A percentile compares a stretch with the other conserved stretches of the same genome.
phyloP scores from a whole-genome alignment of 2,113 vertebrate species.

The Myrmecobius fasciatus region DNA sequence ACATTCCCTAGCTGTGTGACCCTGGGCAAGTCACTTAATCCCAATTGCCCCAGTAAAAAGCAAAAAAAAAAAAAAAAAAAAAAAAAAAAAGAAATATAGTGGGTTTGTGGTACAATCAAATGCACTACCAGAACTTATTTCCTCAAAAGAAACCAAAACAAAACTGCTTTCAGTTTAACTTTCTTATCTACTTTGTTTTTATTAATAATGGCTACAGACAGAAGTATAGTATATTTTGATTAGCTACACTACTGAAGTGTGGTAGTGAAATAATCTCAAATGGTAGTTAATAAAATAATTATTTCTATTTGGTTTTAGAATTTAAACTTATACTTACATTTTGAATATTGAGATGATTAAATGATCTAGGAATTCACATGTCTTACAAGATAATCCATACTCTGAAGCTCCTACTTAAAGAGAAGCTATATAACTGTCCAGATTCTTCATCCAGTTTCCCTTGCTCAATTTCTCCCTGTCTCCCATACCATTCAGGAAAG shows the following conservation, averaged over 20 bases:
- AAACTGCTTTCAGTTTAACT: constrained; percentile 38
- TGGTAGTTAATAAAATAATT: not conserved
- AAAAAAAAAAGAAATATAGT: constrained; percentile 24
- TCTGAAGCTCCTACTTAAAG: not conserved
- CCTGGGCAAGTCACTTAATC: no score
- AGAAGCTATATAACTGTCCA: not conserved
- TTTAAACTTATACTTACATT: constrained; percentile 40
- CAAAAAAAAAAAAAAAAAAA: no score
- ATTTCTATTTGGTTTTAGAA: constrained; percentile 25
- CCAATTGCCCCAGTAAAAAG: no score
- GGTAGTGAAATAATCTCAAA: constrained; percentile 36
- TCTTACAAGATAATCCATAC: constrained; percentile 8
- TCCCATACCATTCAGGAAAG: not conserved
- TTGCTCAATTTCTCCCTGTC: not conserved
- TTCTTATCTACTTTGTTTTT: constrained; percentile 31
- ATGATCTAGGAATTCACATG: not conserved
- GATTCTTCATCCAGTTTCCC: not conserved
- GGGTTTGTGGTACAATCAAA: constrained; percentile 11
- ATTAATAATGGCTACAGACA: constrained; percentile 32
- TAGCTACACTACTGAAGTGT: constrained; percentile 12
- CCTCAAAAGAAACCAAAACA: not conserved
- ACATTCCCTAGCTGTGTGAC: no score
- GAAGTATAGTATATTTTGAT: constrained; percentile 23
- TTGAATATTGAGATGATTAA: constrained; percentile 24
- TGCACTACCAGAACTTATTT: constrained; percentile 43